Percentiles rank a stretch among this genome's conserved stretches.
Conservation (phyloP, 2,888 invertebrate species). For the Lithosia quadra region DNA sequence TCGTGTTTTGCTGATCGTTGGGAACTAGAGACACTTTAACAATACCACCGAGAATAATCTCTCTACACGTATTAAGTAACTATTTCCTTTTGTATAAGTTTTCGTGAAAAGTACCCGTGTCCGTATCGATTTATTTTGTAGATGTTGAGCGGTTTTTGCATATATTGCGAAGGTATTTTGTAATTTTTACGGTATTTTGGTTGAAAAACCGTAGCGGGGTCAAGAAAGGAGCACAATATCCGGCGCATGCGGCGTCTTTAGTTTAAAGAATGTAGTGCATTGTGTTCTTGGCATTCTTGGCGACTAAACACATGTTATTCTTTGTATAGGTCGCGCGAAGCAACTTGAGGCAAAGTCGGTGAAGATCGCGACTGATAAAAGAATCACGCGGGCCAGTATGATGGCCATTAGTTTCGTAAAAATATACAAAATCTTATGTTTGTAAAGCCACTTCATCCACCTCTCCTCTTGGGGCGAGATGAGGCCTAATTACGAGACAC, state of each 20-base stretch:
- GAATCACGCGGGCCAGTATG: too few species aligned
- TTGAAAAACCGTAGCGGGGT: constrained; percentile 18
- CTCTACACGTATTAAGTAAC: constrained; percentile 63
- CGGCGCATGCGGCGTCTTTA: constrained; percentile 16
- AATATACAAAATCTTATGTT: too few species aligned
- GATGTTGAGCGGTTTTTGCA: constrained; percentile 32
- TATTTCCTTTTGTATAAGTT: constrained; percentile 54
- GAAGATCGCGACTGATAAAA: too few species aligned
- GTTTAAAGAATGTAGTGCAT: constrained; percentile 9
- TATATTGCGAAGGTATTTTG: constrained; percentile 38
- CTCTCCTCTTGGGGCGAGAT: too few species aligned
- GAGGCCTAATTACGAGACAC: too few species aligned
- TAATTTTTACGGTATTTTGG: constrained; percentile 26
- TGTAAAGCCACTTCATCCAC: too few species aligned
- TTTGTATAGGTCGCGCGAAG: too few species aligned
- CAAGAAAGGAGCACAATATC: constrained; percentile 27
- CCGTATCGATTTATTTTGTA: constrained; percentile 29
- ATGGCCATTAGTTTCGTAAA: too few species aligned
- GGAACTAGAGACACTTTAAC: constrained; percentile 52
- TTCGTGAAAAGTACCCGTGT: constrained; percentile 59
- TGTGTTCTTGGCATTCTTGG: constrained; percentile 12
- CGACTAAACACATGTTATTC: neutral
- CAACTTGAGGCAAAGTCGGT: too few species aligned
- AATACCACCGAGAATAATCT: constrained; percentile 62
- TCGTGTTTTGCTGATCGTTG: neutral